Conservation (phyloP, 1,140 invertebrate species). For the Spodoptera litura region DNA sequence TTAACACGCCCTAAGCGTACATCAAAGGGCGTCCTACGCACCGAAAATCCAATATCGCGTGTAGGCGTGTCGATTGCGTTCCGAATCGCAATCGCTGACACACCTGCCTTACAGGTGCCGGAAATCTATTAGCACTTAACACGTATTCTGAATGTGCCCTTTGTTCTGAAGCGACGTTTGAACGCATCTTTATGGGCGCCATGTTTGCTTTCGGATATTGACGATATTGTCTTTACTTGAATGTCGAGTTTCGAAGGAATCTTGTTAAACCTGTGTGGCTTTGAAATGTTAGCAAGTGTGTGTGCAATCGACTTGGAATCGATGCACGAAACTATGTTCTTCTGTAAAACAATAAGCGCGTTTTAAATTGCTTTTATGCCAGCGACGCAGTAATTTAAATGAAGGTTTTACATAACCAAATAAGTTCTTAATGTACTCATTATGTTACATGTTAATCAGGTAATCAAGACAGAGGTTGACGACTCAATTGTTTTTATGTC, state of each 20-base stretch:
- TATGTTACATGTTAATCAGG: conserved; percentile 12
- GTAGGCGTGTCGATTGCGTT: conserved; percentile 48
- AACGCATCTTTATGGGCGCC: conserved; percentile 49
- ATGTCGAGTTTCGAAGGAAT: conserved; percentile 28
- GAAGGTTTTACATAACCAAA: not conserved
- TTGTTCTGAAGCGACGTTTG: conserved; percentile 51
- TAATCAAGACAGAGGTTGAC: conserved; percentile 12
- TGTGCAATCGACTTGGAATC: conserved; percentile 3
- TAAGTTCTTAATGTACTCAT: conserved; percentile 7
- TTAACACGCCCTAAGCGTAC: not conserved
- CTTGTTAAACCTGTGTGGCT: conserved; percentile 36
- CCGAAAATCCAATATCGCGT: conserved; percentile 55
- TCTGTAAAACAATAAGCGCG: conserved; percentile 1
- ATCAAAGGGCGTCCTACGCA: conserved; percentile 27
- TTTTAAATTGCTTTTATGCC: too few relatives aligned
- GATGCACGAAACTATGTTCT: conserved; percentile 13
- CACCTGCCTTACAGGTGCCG: conserved; percentile 73
- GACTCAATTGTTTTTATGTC: conserved; percentile 25
- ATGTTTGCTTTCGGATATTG: conserved; percentile 47
- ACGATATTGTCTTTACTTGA: conserved; percentile 38
- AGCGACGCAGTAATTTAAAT: conserved; percentile 7
- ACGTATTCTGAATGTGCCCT: conserved; percentile 55
- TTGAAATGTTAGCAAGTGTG: conserved; percentile 16
- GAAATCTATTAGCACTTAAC: conserved; percentile 69
- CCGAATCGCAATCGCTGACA: conserved; percentile 46